phyloP scores from a whole-genome alignment of 1,140 invertebrate genomes.

The Chrysomallon squamiferum region DNA sequence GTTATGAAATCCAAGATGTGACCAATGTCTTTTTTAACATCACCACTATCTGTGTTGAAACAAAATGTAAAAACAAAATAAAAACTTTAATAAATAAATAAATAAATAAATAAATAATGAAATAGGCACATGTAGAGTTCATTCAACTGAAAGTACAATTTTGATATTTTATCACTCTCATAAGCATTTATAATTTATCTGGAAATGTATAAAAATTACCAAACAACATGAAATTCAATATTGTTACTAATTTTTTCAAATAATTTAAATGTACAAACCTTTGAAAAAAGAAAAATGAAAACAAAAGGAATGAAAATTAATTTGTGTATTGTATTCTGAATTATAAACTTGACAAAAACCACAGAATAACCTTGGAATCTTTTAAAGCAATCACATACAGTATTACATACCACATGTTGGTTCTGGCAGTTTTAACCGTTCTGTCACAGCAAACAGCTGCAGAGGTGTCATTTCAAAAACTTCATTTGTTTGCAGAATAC shows the following conservation, averaged over 20 bases:
- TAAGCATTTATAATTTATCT: too few species aligned
- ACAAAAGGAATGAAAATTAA: too few species aligned
- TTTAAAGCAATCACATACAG: too few species aligned
- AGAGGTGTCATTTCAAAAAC: conserved; percentile 53
- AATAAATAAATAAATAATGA: too few species aligned
- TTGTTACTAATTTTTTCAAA: too few species aligned
- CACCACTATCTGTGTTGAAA: conserved; percentile 74
- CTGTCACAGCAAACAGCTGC: conserved; percentile 86
- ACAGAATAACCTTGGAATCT: too few species aligned
- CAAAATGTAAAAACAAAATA: conserved; percentile 2
- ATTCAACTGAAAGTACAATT: not conserved
- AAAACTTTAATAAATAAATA: not conserved
- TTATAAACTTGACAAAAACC: too few species aligned
- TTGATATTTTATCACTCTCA: not conserved
- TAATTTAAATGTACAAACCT: too few species aligned
- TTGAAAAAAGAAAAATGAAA: too few species aligned
- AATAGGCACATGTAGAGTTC: conserved; percentile 1
- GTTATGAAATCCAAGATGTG: conserved; percentile 89
- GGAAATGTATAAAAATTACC: too few species aligned
- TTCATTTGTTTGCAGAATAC: conserved; percentile 45
- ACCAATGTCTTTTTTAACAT: conserved; percentile 79
- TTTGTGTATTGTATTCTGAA: too few species aligned
- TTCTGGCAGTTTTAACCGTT: conserved; percentile 84
- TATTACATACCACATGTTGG: conserved; percentile 67
- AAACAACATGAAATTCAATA: too few species aligned